phyloP scores from a whole-genome alignment of 2,888 invertebrate genomes.

The Merodon equestris region DNA sequence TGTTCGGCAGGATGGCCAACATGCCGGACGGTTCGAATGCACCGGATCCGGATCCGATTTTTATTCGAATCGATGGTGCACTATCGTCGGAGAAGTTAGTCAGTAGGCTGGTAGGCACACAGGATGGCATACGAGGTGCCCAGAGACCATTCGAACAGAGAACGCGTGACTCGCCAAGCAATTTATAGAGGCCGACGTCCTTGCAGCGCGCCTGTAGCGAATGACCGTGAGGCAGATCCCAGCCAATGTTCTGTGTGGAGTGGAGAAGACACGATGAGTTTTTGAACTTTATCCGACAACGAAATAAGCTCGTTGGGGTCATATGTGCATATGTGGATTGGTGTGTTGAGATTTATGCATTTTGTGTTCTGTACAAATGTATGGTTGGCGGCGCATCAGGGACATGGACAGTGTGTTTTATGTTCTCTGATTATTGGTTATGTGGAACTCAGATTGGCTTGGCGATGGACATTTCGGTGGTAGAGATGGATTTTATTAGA shows the following conservation, averaged over 20 bases:
- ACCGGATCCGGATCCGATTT: slow-evolving; percentile 88
- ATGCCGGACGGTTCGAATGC: slow-evolving; percentile 89
- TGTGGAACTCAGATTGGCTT: slow-evolving; percentile 33
- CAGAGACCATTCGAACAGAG: slow-evolving; percentile 91
- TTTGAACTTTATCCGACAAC: slow-evolving; percentile 8
- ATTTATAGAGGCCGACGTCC: slow-evolving; percentile 90
- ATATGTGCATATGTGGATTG: slow-evolving; percentile 18
- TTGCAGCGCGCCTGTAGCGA: slow-evolving; percentile 87
- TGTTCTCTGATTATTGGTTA: slow-evolving; percentile 34
- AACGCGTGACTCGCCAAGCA: slow-evolving; percentile 87
- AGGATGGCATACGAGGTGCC: slow-evolving; percentile 87
- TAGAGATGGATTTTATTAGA: no score
- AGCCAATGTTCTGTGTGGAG: slow-evolving; percentile 80
- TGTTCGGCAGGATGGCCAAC: slow-evolving; percentile 88
- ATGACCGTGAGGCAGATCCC: slow-evolving; percentile 88
- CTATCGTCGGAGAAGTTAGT: slow-evolving; percentile 93
- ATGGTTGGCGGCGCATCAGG: background rate
- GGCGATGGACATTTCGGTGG: slow-evolving; percentile 35
- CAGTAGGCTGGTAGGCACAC: slow-evolving; percentile 91
- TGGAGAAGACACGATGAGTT: slow-evolving; percentile 34
- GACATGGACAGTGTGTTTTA: slow-evolving; percentile 9
- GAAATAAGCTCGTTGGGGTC: slow-evolving; percentile 1
- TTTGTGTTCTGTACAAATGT: slow-evolving; percentile 6
- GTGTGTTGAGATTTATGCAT: slow-evolving; percentile 9
- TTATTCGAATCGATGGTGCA: slow-evolving; percentile 89